A percentile compares a stretch with the other conserved stretches of the same genome.
These are phyloP conservation scores for Gypaetus barbatus DNA, from an alignment of 2,797 vertebrate species.

Conservation along the genomic window DNA sequence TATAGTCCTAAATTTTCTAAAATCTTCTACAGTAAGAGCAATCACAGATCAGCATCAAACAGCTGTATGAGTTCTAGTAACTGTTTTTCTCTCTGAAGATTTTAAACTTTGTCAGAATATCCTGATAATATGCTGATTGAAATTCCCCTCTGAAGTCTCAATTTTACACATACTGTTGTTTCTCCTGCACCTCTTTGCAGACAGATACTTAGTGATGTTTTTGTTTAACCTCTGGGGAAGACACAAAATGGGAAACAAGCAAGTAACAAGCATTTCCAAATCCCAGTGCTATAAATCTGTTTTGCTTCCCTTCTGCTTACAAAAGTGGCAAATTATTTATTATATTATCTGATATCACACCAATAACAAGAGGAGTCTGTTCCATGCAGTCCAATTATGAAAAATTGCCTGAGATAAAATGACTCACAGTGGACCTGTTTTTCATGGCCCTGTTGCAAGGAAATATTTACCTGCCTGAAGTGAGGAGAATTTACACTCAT, in stretches of 20 bases:
- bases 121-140: conserved; percentile 28
- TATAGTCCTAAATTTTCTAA: no score
- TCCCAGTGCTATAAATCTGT: conserved; percentile 44
- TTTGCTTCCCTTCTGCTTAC: conserved; percentile 39
- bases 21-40: background rate
- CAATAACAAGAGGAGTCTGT: conserved; percentile 39
- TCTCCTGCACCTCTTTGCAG: conserved; percentile 16
- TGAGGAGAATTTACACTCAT: background rate
- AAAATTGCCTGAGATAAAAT: conserved; percentile 49
- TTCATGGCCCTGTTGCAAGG: conserved; percentile 4
- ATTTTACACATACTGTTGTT: conserved; percentile 19
- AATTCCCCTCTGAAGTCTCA: conserved; percentile 41
- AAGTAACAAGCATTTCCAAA: conserved; percentile 58
- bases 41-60: conserved; percentile 1
- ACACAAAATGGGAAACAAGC: conserved; percentile 40
- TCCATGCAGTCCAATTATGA: conserved; percentile 59
- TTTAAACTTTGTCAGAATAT: conserved; percentile 34
- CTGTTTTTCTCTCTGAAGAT: conserved; percentile 3
- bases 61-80: background rate
- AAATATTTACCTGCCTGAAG: conserved; percentile 33
- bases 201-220: conserved; percentile 27
- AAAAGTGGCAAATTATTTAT: conserved; percentile 61
- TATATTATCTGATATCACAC: conserved; percentile 48
- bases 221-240: conserved; percentile 62
- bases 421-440: conserved; percentile 23